These are phyloP conservation scores for Halichoerus grypus DNA, from an alignment of 2,113 vertebrate genomes.

Conservation along the genomic window DNA sequence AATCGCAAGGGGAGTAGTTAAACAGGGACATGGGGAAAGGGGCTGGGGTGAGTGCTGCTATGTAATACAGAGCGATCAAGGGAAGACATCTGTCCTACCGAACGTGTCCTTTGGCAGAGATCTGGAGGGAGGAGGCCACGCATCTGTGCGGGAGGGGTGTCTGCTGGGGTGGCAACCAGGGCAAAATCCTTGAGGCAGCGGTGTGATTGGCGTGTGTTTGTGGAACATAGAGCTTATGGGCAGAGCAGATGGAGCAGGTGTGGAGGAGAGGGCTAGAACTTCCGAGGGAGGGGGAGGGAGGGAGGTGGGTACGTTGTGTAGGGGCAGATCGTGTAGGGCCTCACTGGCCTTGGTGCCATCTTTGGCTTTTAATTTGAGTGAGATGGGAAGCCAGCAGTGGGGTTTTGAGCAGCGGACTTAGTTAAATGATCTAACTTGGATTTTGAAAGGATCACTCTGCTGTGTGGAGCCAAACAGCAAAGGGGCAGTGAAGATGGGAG, in stretches of 20 bases:
- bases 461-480: not conserved
- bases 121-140: not conserved
- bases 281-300: not conserved
- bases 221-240: not conserved
- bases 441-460: not conserved
- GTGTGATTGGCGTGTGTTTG: not conserved
- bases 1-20: not conserved
- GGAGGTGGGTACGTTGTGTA: not conserved
- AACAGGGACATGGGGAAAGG: not conserved
- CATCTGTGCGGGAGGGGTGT: not conserved
- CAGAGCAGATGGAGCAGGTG: not conserved
- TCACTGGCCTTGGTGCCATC: not conserved
- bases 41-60: no score
- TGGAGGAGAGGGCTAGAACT: not conserved
- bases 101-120: not conserved
- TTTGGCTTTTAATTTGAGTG: not conserved
- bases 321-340: no score
- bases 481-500: not conserved
- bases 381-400: not conserved
- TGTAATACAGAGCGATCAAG: not conserved
- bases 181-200: not conserved
- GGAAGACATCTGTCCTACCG: not conserved
- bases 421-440: not conserved
- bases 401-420: not conserved
- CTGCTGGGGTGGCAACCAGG: not conserved